These are phyloP conservation scores for Digitonthophagus gazella DNA, from an alignment of 2,888 invertebrate species.

Conservation along the genomic window DNA sequence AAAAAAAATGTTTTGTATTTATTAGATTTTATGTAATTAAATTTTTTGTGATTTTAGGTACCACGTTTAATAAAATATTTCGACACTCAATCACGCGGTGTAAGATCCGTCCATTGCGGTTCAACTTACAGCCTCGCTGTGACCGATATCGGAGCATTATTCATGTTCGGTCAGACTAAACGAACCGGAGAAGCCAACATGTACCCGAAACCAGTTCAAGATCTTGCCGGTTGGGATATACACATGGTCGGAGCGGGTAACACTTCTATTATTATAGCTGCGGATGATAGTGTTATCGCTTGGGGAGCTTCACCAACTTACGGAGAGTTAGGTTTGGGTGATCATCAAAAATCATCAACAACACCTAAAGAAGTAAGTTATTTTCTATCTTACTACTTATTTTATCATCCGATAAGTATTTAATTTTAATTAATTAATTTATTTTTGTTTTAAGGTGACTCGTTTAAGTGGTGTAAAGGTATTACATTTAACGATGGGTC, in stretches of 20 bases:
- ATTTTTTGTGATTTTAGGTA: constrained; percentile 43
- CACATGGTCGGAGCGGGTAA: constrained; percentile 79
- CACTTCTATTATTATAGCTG: constrained; percentile 82
- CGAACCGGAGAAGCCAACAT: constrained; percentile 93
- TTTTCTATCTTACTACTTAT: background rate
- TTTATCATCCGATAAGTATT: constrained; percentile 8
- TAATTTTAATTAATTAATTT: background rate
- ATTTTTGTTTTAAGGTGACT: constrained; percentile 47
- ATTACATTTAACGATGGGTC: constrained; percentile 78
- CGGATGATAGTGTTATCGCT: constrained; percentile 86
- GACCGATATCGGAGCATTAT: constrained; percentile 72
- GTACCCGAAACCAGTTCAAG: constrained; percentile 94
- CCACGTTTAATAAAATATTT: constrained; percentile 83
- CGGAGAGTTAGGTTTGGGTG: constrained; percentile 91
- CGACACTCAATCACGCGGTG: constrained; percentile 81
- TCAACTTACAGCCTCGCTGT: constrained; percentile 83
- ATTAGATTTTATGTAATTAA: too few relatives aligned
- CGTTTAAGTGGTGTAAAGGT: constrained; percentile 74
- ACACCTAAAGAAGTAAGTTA: constrained; percentile 76
- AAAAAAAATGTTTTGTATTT: too few relatives aligned
- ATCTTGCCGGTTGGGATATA: constrained; percentile 91
- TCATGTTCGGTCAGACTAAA: constrained; percentile 89
- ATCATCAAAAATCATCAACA: constrained; percentile 82
- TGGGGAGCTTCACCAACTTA: constrained; percentile 95
- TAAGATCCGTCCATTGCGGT: constrained; percentile 79